Evolutionary conservation across 2,113 vertebrate species (phyloP).

Genomic region (Cygnus buccinator): DNA sequence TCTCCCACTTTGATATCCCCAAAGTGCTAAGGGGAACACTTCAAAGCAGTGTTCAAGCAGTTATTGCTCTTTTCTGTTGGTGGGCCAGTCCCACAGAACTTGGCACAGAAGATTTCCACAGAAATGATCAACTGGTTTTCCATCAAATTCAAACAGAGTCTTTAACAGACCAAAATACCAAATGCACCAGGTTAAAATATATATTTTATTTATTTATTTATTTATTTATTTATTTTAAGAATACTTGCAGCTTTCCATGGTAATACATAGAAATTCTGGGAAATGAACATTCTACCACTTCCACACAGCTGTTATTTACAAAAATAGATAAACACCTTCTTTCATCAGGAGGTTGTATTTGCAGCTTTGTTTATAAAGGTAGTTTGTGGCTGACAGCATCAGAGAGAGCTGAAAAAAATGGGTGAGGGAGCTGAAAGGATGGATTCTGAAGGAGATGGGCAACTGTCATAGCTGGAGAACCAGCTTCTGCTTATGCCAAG

Average conservation of each 20-base stretch:
- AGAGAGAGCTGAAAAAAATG: background rate
- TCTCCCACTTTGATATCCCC: background rate
- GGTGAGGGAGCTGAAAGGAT: background rate
- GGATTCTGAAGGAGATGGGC: background rate
- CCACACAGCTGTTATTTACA: slow-evolving; percentile 54
- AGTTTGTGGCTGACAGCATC: background rate
- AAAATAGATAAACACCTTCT: slow-evolving; percentile 39
- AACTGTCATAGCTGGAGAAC: background rate
- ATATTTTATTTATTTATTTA: background rate
- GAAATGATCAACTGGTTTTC: background rate
- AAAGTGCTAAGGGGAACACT: background rate
- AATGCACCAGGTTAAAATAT: background rate
- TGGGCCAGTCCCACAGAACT: background rate
- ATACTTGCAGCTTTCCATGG: background rate
- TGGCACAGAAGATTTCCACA: background rate
- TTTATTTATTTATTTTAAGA: background rate
- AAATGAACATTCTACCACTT: slow-evolving; percentile 33
- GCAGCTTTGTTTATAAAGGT: slow-evolving; percentile 29
- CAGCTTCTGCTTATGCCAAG: background rate
- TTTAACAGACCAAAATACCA: background rate
- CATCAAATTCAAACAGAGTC: background rate
- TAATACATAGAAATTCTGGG: background rate
- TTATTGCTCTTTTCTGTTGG: background rate
- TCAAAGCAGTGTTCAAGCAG: background rate
- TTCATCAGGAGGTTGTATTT: background rate